Evolutionary conservation across 2,888 invertebrate species (phyloP).

Genomic region (Epirrhoe alternata): DNA sequence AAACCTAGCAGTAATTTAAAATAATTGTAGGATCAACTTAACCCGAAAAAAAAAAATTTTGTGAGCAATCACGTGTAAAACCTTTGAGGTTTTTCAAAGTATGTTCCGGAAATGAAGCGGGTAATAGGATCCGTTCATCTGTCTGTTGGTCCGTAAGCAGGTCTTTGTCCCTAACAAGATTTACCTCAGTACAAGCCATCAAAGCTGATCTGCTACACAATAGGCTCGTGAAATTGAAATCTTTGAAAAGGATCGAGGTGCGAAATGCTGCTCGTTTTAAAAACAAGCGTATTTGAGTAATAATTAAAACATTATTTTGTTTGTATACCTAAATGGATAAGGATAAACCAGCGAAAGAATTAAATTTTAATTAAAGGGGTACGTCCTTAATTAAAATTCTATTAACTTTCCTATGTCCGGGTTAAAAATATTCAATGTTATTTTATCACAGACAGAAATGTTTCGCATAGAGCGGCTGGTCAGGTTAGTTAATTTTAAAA

Average conservation of each 20-base stretch:
- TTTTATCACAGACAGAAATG: not conserved
- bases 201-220: conserved; percentile 61
- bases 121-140: conserved; percentile 67
- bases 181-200: conserved; percentile 58
- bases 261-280: conserved; percentile 46
- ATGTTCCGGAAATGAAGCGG: conserved; percentile 68
- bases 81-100: conserved; percentile 62
- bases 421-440: not conserved
- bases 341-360: not conserved
- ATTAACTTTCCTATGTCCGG: not conserved
- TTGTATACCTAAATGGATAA: too few species aligned
- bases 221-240: conserved; percentile 62
- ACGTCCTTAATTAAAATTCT: not conserved
- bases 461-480: too few species aligned
- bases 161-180: conserved; percentile 76
- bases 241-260: conserved; percentile 54
- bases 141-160: conserved; percentile 59
- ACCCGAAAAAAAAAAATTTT: conserved; percentile 57
- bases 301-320: too few species aligned
- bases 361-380: not conserved
- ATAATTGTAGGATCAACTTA: conserved; percentile 48
- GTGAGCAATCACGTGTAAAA: conserved; percentile 72
- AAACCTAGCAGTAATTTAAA: conserved; percentile 18
- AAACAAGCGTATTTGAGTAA: too few species aligned
- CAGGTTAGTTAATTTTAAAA: too few species aligned